Conservation (phyloP, 2,888 invertebrate genomes). For the Lamellibrachia satsuma region DNA sequence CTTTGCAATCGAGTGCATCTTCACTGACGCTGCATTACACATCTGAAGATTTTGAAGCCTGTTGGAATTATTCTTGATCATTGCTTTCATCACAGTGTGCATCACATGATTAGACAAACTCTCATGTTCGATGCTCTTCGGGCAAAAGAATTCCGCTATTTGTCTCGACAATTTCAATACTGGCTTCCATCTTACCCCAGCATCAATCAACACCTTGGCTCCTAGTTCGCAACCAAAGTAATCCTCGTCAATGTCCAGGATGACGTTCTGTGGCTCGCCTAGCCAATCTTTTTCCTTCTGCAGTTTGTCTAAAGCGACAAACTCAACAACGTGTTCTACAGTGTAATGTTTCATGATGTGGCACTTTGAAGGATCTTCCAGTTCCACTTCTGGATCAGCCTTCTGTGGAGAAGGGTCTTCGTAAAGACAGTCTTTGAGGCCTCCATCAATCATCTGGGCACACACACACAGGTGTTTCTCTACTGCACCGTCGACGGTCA, state of each 20-base stretch:
- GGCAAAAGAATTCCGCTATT: slow-evolving; percentile 23
- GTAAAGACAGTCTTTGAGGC: background rate
- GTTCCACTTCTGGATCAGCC: background rate
- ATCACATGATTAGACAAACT: background rate
- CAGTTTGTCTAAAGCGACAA: background rate
- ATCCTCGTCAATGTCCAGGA: background rate
- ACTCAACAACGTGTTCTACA: background rate
- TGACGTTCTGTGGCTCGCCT: background rate
- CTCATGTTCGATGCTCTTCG: slow-evolving; percentile 26
- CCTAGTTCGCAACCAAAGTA: background rate
- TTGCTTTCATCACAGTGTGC: background rate
- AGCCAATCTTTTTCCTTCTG: background rate
- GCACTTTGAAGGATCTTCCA: background rate
- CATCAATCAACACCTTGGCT: background rate
- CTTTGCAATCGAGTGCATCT: background rate
- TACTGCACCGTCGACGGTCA: background rate
- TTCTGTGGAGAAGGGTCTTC: slow-evolving; percentile 14
- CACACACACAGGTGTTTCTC: slow-evolving; percentile 26
- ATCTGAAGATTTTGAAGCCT: background rate
- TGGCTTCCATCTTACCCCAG: background rate
- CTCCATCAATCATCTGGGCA: background rate
- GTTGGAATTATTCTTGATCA: background rate
- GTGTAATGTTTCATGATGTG: background rate
- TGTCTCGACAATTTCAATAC: background rate
- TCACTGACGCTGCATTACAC: background rate